Base-by-base conservation (phyloP, 2,113 vertebrate genomes). In the Neolamprologus devosi region DNA sequence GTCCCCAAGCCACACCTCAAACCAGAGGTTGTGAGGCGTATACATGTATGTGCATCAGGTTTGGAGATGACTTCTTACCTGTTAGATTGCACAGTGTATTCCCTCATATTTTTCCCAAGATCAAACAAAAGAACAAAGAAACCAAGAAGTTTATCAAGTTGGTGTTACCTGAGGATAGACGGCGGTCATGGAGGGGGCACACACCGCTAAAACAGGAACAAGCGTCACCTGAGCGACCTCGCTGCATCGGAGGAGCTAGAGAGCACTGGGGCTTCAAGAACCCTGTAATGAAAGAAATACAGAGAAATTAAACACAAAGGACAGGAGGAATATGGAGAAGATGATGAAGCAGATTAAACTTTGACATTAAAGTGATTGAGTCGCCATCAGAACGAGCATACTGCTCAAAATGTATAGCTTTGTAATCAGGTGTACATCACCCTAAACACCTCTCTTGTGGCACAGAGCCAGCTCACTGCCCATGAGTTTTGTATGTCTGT, bases 231-330 rank as follows among this genome's bases (percentile, higher is more conserved):
- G 95, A 87, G 23, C 96, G 95, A 21, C 95, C 96, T 94, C 96
- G 94, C 88, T 96, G 96, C 93, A 96, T 94, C 40, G 96, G 96
- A 53, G 96, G 94, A 73, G 96, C 95, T 94, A 97, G 75, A 12
- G 97, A 97, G 94, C 97, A 97, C 97, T 97, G 97, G 94, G 97
- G 96, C 93, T 97, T 97, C 93, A 97, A 91, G 93, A 97, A 97
- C 95, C 97, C 97, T 97, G 90, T 1, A 79, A 89, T 5, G 16
- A 68, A 35, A 85, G 11, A 83, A 58, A 82, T 9, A 5, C 3
- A 9, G 80, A 35, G 28, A 65, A 12, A 88, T 37, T 30, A 23
- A 37, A 28, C 9, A 83, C 4, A 80, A 47, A 23, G 7, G 60
- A n/a, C 16, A 73, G 6, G n/a, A n/a, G 5, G 3, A 54, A 9